Percentiles rank a stretch among this genome's conserved stretches.
These are phyloP conservation scores for Caretta caretta DNA, from an alignment of 2,113 vertebrate genomes.

Conservation along the genomic window DNA sequence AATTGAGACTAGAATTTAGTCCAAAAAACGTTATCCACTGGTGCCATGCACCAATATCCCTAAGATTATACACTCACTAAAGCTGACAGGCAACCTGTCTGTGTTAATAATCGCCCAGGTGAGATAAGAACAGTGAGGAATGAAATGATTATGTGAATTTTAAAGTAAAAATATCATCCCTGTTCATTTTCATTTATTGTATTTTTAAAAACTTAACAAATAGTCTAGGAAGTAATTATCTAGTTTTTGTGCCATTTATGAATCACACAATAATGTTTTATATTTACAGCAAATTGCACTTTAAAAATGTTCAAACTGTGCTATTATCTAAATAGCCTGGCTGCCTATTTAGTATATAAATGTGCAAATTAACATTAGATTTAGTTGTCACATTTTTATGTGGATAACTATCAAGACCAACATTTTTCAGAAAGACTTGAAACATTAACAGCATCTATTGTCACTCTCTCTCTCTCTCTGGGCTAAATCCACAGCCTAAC, in stretches of 20 bases:
- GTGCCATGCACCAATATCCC: not conserved
- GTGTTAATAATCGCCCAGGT: not conserved
- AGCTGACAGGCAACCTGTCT: not conserved
- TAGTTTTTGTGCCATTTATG: not conserved
- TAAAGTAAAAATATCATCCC: not conserved
- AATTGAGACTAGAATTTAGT: not conserved
- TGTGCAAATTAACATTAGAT: not conserved
- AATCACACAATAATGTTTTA: not conserved
- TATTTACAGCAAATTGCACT: rapidly evolving
- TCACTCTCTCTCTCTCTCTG: not conserved
- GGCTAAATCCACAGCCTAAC: not conserved
- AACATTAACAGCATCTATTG: not conserved
- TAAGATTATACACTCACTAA: not conserved
- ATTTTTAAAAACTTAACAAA: not conserved
- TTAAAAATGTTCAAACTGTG: not conserved
- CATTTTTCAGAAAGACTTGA: not conserved
- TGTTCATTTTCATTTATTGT: not conserved
- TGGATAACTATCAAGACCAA: not conserved
- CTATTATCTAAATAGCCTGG: not conserved
- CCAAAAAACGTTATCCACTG: not conserved
- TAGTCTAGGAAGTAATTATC: not conserved
- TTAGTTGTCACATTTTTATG: not conserved
- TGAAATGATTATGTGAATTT: not conserved
- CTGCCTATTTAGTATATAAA: not conserved
- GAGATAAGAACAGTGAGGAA: not conserved